phyloP scores from a whole-genome alignment of 2,113 vertebrate genomes.

The Amblyopsis rosae region DNA sequence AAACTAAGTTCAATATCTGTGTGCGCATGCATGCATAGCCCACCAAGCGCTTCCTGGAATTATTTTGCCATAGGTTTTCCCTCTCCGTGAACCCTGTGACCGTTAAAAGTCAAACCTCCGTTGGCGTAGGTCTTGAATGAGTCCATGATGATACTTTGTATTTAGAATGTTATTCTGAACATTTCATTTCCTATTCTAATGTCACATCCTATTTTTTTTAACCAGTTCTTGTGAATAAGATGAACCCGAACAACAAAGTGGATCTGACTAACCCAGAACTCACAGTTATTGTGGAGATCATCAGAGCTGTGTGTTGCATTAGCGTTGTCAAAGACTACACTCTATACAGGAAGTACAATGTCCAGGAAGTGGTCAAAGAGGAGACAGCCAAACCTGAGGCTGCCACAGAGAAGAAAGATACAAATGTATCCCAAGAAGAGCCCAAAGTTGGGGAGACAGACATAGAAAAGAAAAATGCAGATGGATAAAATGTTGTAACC shows the following conservation, averaged over 20 bases:
- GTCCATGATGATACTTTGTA: too few relatives aligned
- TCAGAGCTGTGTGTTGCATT: slow-evolving; percentile 90
- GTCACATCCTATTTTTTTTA: not conserved
- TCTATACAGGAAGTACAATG: slow-evolving; percentile 91
- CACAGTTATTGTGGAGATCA: slow-evolving; percentile 93
- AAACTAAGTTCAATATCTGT: too few relatives aligned
- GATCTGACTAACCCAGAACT: slow-evolving; percentile 90
- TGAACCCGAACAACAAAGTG: slow-evolving; percentile 94
- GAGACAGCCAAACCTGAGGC: slow-evolving; percentile 38
- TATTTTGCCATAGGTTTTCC: too few relatives aligned
- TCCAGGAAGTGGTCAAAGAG: slow-evolving; percentile 90
- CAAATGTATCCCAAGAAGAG: not conserved
- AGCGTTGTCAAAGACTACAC: slow-evolving; percentile 92
- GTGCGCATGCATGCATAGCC: too few relatives aligned
- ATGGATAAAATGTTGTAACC: not conserved
- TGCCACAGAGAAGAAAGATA: not conserved
- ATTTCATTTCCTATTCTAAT: not conserved
- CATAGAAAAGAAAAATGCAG: slow-evolving; percentile 7
- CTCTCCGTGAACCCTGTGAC: too few relatives aligned
- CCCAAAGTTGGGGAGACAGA: not conserved
- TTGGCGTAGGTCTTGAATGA: too few relatives aligned
- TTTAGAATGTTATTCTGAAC: too few relatives aligned
- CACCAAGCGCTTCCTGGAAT: too few relatives aligned
- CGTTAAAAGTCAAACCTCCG: too few relatives aligned
- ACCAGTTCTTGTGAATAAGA: slow-evolving; percentile 84